Conservation (phyloP, 1,140 invertebrate genomes). For the Melitaea cinxia region DNA sequence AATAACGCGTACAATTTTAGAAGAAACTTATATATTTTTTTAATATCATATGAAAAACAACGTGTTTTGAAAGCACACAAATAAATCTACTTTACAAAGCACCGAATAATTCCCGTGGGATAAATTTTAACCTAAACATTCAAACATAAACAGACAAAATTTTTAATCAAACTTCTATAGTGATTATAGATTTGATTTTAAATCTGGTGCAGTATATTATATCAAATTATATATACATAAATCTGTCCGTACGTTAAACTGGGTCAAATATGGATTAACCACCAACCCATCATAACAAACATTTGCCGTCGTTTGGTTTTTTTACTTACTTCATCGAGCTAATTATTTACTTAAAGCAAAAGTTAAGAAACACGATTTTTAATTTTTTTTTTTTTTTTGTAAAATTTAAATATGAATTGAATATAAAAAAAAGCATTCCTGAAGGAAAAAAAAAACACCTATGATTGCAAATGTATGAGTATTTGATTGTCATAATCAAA, state of each 20-base stretch:
- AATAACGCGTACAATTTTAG: no score
- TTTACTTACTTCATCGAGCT: neutral
- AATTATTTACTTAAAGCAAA: no score
- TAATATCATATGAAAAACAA: no score
- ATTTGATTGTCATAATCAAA: no score
- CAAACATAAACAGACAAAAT: neutral
- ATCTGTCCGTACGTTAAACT: neutral
- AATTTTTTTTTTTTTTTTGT: no score
- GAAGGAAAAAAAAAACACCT: no score
- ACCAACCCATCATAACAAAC: neutral
- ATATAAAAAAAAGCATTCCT: no score
- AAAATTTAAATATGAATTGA: no score
- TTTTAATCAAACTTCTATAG: neutral
- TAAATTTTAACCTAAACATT: neutral
- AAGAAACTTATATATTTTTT: neutral
- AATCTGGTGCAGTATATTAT: neutral
- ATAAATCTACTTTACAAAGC: neutral
- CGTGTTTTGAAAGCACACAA: neutral
- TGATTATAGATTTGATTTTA: neutral
- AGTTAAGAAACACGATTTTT: no score
- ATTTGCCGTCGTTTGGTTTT: neutral
- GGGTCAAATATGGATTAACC: neutral
- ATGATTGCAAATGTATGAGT: no score
- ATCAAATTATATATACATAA: neutral
- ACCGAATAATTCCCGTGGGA: conserved; percentile 1